A percentile compares a stretch with the other conserved stretches of the same genome.
Evolutionary conservation across 2,888 invertebrate species (phyloP).

Genomic region (Neoitamus cyanurus): DNA sequence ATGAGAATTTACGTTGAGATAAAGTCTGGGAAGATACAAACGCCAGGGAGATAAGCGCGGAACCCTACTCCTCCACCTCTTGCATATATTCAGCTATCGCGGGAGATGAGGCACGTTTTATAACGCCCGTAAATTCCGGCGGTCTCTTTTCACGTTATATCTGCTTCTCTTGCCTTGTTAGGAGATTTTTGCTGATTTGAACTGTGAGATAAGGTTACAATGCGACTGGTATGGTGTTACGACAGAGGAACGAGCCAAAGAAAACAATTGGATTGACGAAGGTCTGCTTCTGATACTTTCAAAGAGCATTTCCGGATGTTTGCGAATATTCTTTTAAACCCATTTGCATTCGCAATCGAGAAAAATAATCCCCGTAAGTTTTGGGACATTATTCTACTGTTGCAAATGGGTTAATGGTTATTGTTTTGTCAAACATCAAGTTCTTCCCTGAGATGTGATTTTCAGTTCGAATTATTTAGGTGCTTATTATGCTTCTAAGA

Average conservation of each 20-base stretch:
- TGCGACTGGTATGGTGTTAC: background rate
- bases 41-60: background rate
- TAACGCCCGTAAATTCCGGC: constrained; percentile 18
- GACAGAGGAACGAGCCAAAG: background rate
- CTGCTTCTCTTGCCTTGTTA: background rate
- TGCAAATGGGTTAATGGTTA: too few species aligned
- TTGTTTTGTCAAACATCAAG: too few species aligned
- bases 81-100: background rate
- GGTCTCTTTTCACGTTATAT: background rate
- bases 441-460: too few species aligned
- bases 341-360: too few species aligned
- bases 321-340: background rate
- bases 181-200: constrained; percentile 9
- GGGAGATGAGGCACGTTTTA: constrained; percentile 4
- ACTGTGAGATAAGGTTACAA: constrained; percentile 2
- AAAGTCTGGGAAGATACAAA: background rate
- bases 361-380: too few species aligned
- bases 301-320: background rate
- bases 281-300: background rate
- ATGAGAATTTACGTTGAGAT: background rate
- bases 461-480: too few species aligned
- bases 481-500: too few species aligned
- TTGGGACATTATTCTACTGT: too few species aligned
- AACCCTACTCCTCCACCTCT: background rate
- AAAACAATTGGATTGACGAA: background rate